Conservation (phyloP, 2,888 invertebrate genomes). For the Alloscopus bannaensis region DNA sequence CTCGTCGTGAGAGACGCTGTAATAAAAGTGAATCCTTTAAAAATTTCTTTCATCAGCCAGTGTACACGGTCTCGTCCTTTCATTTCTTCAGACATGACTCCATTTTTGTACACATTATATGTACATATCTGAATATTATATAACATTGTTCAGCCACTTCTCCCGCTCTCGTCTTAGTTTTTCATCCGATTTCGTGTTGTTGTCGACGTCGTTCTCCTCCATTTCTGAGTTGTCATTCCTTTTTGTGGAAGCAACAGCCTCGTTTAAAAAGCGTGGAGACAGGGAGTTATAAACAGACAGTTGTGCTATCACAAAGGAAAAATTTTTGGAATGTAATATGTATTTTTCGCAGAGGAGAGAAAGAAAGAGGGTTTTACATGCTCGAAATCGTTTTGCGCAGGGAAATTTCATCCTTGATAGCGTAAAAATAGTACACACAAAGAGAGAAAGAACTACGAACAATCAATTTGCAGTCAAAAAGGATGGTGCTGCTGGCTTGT, state of each 20-base stretch:
- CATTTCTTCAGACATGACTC: constrained; percentile 6
- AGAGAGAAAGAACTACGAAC: constrained; percentile 24
- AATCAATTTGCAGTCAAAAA: constrained; percentile 42
- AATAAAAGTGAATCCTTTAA: constrained; percentile 27
- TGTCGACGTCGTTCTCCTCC: not conserved
- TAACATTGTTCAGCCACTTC: too few species aligned
- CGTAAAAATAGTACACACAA: too few species aligned
- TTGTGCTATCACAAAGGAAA: constrained; percentile 12
- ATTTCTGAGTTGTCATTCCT: not conserved
- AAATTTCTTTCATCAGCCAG: constrained; percentile 6
- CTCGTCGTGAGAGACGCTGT: constrained; percentile 11
- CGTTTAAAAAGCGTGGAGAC: not conserved
- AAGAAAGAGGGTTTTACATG: too few species aligned
- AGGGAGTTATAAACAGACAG: not conserved
- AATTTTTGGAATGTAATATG: constrained; percentile 54
- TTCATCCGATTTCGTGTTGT: not conserved
- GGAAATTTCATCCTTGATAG: not conserved
- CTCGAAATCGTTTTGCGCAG: not conserved
- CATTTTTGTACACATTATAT: not conserved
- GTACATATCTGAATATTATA: not conserved
- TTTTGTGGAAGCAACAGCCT: constrained; percentile 46
- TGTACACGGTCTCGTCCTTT: constrained; percentile 4
- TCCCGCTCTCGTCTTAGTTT: constrained; percentile 10
- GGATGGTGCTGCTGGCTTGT: not conserved
- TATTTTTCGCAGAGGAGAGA: not conserved